Base-by-base conservation (phyloP, 1,140 invertebrate species). In the Drosophila littoralis region DNA sequence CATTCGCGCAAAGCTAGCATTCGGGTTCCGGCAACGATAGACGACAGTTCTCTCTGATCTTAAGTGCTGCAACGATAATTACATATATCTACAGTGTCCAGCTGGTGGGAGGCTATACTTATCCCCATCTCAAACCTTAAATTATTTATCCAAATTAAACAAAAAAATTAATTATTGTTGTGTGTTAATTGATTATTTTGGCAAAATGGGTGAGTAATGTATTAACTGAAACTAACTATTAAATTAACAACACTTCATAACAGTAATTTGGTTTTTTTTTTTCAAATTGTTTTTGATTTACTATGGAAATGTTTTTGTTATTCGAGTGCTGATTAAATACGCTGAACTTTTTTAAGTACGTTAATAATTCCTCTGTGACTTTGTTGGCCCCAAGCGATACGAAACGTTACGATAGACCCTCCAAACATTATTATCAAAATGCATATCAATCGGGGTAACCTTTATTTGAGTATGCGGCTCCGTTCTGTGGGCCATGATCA, bases 121-220 rank as follows among this genome's bases (percentile, higher is more conserved):
- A 10, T 22, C 5, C 17, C 7, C 7, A 5, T 17, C 45, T 9
- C 6, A n/a, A 50, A 9, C 13, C 28, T 12, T 32, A 6, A 32
- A 32, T 13, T 40, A 40, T 33, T 22, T 3, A 32, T 13, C 7
- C 1, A 59, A 58, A 15, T 45, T 45, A 12, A 1, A 58, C 2
- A 7, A n/a, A 51, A 13, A 17, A 40, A 59, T n/a, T 52, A 48
- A 61, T 45, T 54, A 42, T 69, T 66, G 46, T 66, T 67, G 63
- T 64, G 61, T 48, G 70, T 57, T 67, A 66, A 75, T 77, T 86
- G 66, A 70, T 69, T 69, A 63, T 75, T 73, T 79, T 17, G 72
- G 77, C 64, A 81, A 76, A 81, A 85, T 85, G 82, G 82, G 82
- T 85, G 75, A 85, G 82, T 85, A 22, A 59, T 45, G 38, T 65